Evolutionary conservation across 2,888 invertebrate genomes (phyloP).

Genomic region (Drosophila falleni): DNA sequence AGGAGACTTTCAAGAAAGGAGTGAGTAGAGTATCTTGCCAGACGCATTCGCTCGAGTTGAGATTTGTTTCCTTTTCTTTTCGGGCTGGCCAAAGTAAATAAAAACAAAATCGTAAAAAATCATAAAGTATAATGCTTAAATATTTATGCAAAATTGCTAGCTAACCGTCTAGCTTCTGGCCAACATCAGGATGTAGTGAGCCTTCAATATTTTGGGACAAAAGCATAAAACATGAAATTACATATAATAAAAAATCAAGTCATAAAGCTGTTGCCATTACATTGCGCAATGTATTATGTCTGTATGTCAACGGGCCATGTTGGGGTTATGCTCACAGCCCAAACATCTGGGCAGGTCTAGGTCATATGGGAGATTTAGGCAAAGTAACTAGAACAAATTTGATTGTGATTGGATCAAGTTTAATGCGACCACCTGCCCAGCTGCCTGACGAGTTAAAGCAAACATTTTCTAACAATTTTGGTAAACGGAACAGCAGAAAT

Average conservation of each 20-base stretch:
- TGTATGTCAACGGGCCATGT: constrained; percentile 22
- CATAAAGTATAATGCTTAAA: constrained; percentile 73
- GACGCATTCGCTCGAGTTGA: background rate
- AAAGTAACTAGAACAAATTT: constrained; percentile 54
- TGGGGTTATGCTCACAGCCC: constrained; percentile 24
- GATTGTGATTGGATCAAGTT: constrained; percentile 46
- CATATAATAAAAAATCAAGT: constrained; percentile 75
- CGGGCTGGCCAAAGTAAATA: constrained; percentile 46
- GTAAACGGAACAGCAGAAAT: background rate
- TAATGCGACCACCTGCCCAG: constrained; percentile 9
- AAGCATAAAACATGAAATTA: constrained; percentile 74
- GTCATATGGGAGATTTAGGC: constrained; percentile 1
- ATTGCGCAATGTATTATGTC: constrained; percentile 35
- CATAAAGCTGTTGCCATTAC: constrained; percentile 69
- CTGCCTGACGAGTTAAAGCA: background rate
- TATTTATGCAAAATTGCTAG: constrained; percentile 72
- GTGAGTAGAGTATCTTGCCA: background rate
- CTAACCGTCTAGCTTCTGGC: constrained; percentile 45
- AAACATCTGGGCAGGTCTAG: constrained; percentile 1
- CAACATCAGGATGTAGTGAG: constrained; percentile 22
- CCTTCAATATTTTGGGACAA: constrained; percentile 46
- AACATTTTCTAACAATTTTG: constrained; percentile 3
- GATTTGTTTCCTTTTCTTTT: constrained; percentile 17
- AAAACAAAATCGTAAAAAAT: constrained; percentile 71
- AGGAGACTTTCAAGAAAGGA: background rate